Percentiles rank a stretch among this genome's conserved stretches.
Evolutionary conservation across 2,797 vertebrate species (phyloP).

Genomic region (Mycteria americana): DNA sequence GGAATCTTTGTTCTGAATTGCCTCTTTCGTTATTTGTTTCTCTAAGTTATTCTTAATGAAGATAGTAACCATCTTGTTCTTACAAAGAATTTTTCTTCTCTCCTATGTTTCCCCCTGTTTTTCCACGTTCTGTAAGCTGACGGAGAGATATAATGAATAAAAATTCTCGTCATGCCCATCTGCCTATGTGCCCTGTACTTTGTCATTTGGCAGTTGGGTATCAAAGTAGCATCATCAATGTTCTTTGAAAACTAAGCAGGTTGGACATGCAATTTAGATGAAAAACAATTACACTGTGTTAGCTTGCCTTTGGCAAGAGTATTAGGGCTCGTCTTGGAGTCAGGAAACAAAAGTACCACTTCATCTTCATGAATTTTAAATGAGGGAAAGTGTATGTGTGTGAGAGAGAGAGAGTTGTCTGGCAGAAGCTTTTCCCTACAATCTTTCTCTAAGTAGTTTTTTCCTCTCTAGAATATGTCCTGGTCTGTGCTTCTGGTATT

Average conservation of each 20-base stretch:
- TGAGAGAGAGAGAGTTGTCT: slow-evolving; percentile 17
- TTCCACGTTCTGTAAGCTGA: background rate
- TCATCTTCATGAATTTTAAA: slow-evolving; percentile 78
- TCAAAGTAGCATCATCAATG: slow-evolving; percentile 65
- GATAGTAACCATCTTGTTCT: slow-evolving; percentile 41
- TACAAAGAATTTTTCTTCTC: slow-evolving; percentile 27
- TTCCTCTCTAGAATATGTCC: slow-evolving; percentile 18
- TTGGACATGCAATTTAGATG: slow-evolving; percentile 71
- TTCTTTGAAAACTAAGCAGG: slow-evolving; percentile 75
- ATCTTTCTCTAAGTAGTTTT: slow-evolving; percentile 39
- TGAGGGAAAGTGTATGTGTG: slow-evolving; percentile 12
- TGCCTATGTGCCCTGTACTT: slow-evolving; percentile 44
- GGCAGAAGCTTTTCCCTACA: slow-evolving; percentile 44
- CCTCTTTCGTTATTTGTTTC: slow-evolving; percentile 20
- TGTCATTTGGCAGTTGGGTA: slow-evolving; percentile 60
- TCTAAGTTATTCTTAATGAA: slow-evolving; percentile 43
- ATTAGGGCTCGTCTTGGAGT: slow-evolving; percentile 65
- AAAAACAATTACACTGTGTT: slow-evolving; percentile 76
- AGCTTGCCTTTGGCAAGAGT: slow-evolving; percentile 74
- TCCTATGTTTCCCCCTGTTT: background rate
- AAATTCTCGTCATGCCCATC: slow-evolving; percentile 52
- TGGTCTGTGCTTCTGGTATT: background rate
- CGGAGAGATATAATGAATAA: slow-evolving; percentile 49
- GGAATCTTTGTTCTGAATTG: slow-evolving; percentile 57
- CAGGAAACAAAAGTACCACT: slow-evolving; percentile 72